Percentiles rank a stretch among this genome's conserved stretches.
These are phyloP conservation scores for Spialia ferax DNA, from an alignment of 2,888 invertebrate species.

Conservation along the genomic window DNA sequence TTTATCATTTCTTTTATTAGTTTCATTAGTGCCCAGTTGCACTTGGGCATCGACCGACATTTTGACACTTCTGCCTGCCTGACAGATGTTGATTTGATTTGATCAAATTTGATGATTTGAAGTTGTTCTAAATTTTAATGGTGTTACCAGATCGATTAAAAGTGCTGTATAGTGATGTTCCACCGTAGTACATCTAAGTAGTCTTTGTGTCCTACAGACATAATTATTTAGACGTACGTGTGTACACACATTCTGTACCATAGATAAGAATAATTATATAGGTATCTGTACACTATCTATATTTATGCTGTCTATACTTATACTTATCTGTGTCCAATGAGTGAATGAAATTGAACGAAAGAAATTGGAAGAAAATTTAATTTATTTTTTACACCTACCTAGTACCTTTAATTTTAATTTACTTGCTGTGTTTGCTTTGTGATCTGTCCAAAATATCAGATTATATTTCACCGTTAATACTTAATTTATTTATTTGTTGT, in stretches of 20 bases:
- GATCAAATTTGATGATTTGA: no score
- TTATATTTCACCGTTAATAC: neutral
- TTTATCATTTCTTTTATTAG: slow-evolving; percentile 78
- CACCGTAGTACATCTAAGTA: no score
- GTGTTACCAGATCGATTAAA: no score
- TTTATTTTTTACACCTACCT: neutral
- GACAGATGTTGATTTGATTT: no score
- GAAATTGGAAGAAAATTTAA: neutral
- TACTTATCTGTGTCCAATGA: neutral
- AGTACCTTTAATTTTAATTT: neutral
- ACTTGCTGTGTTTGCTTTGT: neutral
- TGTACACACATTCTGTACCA: no score
- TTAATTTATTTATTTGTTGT: slow-evolving; percentile 58
- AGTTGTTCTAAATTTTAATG: no score
- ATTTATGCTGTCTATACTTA: no score
- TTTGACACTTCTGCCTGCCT: slow-evolving; percentile 53
- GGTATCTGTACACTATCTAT: no score
- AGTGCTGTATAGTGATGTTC: no score
- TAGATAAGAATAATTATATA: no score
- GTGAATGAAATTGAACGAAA: neutral
- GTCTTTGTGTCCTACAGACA: no score
- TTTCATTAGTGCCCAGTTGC: slow-evolving; percentile 74
- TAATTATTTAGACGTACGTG: no score
- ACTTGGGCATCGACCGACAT: slow-evolving; percentile 83
- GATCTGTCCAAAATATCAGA: neutral